Percentiles rank a stretch among this genome's conserved stretches.
phyloP scores from a whole-genome alignment of 2,113 vertebrate species.

The Cyprinodon brontotheroides region DNA sequence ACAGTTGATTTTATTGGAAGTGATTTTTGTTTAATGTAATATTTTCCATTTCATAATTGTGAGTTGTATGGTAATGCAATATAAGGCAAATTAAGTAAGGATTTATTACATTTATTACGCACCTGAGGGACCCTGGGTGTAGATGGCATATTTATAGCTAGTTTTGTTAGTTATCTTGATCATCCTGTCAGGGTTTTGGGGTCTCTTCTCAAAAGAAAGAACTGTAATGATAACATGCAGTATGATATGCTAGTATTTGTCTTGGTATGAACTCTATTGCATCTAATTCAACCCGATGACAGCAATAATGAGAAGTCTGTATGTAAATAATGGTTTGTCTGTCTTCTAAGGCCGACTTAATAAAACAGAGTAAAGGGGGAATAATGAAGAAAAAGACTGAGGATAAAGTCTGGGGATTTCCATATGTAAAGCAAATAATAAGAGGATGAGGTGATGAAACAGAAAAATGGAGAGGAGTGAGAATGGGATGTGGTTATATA shows the following conservation, averaged over 20 bases:
- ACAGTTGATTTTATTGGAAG: background rate
- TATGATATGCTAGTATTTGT: background rate
- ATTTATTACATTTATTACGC: background rate
- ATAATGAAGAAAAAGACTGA: background rate
- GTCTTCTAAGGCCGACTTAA: constrained; percentile 4
- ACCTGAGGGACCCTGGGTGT: background rate
- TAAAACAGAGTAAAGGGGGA: constrained; percentile 1
- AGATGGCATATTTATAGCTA: background rate
- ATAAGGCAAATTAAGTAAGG: background rate
- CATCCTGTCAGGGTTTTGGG: too few species aligned
- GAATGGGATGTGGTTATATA: constrained; percentile 19
- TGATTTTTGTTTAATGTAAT: background rate
- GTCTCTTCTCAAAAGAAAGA: too few species aligned
- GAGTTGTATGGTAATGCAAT: background rate
- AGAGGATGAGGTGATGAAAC: constrained; percentile 16
- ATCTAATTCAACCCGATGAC: constrained; percentile 1
- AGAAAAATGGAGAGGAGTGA: constrained; percentile 24
- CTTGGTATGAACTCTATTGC: background rate
- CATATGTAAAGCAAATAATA: background rate
- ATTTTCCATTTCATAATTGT: background rate
- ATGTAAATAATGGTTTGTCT: constrained; percentile 4
- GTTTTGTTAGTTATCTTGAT: background rate
- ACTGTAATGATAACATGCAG: background rate
- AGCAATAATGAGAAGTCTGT: background rate
- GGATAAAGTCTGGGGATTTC: constrained; percentile 1